Conservation (phyloP, 2,888 invertebrate species). For the Agrochola lychnidis region DNA sequence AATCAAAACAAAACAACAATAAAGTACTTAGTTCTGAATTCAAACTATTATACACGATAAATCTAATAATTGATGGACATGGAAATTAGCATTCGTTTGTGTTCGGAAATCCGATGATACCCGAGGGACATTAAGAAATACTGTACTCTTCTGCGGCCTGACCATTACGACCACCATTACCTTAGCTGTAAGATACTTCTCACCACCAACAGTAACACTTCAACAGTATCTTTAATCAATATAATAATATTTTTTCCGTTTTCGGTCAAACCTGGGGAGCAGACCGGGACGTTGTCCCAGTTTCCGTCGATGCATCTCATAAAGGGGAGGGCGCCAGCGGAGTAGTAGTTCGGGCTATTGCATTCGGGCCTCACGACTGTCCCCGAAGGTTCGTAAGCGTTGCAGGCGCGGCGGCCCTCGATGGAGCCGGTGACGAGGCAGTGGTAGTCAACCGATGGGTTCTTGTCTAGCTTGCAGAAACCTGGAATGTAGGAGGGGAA, state of each 20-base stretch:
- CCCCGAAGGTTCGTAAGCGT: slow-evolving; percentile 70
- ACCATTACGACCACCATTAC: no score
- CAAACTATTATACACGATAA: no score
- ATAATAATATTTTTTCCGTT: neutral
- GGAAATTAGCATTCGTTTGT: no score
- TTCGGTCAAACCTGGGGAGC: slow-evolving; percentile 76
- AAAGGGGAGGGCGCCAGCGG: slow-evolving; percentile 54
- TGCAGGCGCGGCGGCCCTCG: slow-evolving; percentile 70
- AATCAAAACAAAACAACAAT: no score
- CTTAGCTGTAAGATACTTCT: no score
- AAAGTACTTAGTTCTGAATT: no score
- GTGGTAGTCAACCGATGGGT: slow-evolving; percentile 73
- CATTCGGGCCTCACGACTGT: slow-evolving; percentile 74
- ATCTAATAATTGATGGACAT: no score
- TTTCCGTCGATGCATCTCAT: slow-evolving; percentile 77
- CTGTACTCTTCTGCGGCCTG: no score
- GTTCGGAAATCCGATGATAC: no score
- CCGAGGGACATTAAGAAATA: no score
- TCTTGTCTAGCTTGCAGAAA: slow-evolving; percentile 71
- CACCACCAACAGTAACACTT: no score
- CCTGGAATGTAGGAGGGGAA: slow-evolving; percentile 61
- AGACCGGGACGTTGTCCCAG: slow-evolving; percentile 75
- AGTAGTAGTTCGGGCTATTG: slow-evolving; percentile 75
- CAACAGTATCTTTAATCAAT: no score
- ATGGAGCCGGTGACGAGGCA: slow-evolving; percentile 65